These are phyloP conservation scores for Eilema caniola DNA, from an alignment of 2,888 invertebrate genomes.

Conservation along the genomic window DNA sequence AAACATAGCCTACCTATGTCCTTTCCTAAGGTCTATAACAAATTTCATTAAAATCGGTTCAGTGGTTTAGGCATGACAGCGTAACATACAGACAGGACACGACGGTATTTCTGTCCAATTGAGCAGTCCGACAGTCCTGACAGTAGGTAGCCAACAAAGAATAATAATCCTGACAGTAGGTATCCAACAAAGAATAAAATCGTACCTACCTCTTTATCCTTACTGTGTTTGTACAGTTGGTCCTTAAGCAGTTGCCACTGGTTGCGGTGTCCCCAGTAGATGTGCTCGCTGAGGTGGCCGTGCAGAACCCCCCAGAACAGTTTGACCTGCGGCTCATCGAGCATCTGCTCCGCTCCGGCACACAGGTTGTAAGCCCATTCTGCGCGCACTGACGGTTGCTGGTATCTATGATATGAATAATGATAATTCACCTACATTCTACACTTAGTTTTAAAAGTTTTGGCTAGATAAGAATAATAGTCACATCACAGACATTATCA, in stretches of 20 bases:
- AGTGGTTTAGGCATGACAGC: too few relatives aligned
- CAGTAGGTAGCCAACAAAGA: too few relatives aligned
- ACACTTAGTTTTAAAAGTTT: not conserved
- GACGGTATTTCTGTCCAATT: too few relatives aligned
- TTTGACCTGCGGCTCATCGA: slow-evolving; percentile 80
- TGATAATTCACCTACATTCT: not conserved
- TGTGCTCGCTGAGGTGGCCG: slow-evolving; percentile 73
- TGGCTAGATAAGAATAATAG: not conserved
- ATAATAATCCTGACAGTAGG: too few relatives aligned
- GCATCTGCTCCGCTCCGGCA: slow-evolving; percentile 80
- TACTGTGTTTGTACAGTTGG: slow-evolving; percentile 61
- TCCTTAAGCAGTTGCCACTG: slow-evolving; percentile 72
- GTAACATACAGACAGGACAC: too few relatives aligned
- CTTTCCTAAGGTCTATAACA: too few relatives aligned
- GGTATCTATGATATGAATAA: slow-evolving; percentile 73
- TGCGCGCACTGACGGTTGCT: slow-evolving; percentile 79
- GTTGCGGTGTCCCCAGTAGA: slow-evolving; percentile 74
- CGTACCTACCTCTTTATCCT: slow-evolving; percentile 64
- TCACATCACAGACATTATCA: accelerated
- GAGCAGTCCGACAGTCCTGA: too few relatives aligned
- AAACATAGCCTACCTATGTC: too few relatives aligned
- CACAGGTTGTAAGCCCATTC: slow-evolving; percentile 85
- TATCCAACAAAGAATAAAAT: not conserved
- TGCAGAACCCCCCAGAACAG: slow-evolving; percentile 81
- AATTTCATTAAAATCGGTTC: too few relatives aligned